phyloP scores from a whole-genome alignment of 2,888 invertebrate species.

The Eristalis tenax region DNA sequence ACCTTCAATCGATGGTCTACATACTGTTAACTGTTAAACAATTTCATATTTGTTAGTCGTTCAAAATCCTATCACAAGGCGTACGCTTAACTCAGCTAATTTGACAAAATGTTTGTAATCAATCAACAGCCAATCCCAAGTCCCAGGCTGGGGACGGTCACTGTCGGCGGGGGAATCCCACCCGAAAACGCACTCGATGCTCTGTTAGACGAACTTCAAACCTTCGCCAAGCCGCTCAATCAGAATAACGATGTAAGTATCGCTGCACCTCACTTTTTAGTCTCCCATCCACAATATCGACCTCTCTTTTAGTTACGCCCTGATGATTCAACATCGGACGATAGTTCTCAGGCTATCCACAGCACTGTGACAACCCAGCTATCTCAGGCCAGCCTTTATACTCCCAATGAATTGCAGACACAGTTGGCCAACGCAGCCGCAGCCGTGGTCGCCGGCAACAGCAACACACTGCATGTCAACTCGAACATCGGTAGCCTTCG shows the following conservation, averaged over 20 bases:
- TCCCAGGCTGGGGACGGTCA: constrained; percentile 84
- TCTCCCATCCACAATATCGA: not conserved
- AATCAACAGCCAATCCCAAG: constrained; percentile 83
- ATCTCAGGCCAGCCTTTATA: constrained; percentile 80
- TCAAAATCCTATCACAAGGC: constrained; percentile 27
- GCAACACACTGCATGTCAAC: constrained; percentile 76
- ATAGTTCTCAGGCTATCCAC: constrained; percentile 80
- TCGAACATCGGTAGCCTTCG: constrained; percentile 84
- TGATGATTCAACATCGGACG: constrained; percentile 81
- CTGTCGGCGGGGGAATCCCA: constrained; percentile 83
- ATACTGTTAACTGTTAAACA: constrained; percentile 61
- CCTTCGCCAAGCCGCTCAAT: constrained; percentile 89
- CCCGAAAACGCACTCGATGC: constrained; percentile 98
- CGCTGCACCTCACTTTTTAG: not conserved
- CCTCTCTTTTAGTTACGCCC: constrained; percentile 77
- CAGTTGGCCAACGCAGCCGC: constrained; percentile 71
- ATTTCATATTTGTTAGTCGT: constrained; percentile 65
- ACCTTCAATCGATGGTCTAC: constrained; percentile 60
- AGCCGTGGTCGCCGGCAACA: constrained; percentile 81
- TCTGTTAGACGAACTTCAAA: constrained; percentile 95
- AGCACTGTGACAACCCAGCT: constrained; percentile 81
- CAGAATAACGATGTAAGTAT: constrained; percentile 78
- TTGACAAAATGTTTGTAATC: constrained; percentile 26
- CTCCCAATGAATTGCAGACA: constrained; percentile 75
- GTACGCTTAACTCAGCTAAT: constrained; percentile 35